A percentile compares a stretch with the other conserved stretches of the same genome.
These are phyloP conservation scores for Syngnathus typhle DNA, from an alignment of 2,113 vertebrate genomes.

Conservation along the genomic window DNA sequence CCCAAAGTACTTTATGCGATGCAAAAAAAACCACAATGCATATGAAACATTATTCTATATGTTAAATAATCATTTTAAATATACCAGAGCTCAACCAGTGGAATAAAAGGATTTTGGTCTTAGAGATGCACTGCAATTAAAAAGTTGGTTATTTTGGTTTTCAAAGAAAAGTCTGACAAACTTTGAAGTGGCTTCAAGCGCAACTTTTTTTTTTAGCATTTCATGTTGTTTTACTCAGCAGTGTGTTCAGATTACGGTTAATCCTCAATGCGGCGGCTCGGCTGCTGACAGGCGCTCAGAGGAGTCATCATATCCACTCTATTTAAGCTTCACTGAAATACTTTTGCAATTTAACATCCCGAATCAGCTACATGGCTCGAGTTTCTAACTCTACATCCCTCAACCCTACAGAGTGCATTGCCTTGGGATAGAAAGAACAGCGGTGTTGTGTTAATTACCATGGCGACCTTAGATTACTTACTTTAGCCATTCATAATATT, in stretches of 20 bases:
- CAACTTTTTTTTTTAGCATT: neutral
- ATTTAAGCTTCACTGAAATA: constrained; percentile 32
- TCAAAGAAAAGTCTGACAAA: neutral
- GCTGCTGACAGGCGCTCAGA: constrained; percentile 41
- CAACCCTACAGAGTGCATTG: neutral
- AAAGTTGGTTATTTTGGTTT: neutral
- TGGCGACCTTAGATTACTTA: neutral
- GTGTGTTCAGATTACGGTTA: constrained; percentile 49
- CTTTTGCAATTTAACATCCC: constrained; percentile 31
- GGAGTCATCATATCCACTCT: constrained; percentile 34
- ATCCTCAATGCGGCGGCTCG: constrained; percentile 44
- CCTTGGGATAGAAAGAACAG: neutral
- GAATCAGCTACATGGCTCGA: constrained; percentile 30
- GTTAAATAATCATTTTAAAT: neutral
- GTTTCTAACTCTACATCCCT: constrained; percentile 23
- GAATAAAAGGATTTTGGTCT: neutral
- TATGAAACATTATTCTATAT: neutral
- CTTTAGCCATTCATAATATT: no score
- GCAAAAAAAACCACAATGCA: no score
- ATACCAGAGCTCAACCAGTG: neutral
- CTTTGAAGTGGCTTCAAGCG: neutral
- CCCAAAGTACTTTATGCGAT: no score
- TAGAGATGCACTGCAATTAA: neutral
- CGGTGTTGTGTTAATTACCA: no score
- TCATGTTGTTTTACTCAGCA: constrained; percentile 28